Conservation (phyloP, 2,113 vertebrate species). For the Bambusicola thoracicus region DNA sequence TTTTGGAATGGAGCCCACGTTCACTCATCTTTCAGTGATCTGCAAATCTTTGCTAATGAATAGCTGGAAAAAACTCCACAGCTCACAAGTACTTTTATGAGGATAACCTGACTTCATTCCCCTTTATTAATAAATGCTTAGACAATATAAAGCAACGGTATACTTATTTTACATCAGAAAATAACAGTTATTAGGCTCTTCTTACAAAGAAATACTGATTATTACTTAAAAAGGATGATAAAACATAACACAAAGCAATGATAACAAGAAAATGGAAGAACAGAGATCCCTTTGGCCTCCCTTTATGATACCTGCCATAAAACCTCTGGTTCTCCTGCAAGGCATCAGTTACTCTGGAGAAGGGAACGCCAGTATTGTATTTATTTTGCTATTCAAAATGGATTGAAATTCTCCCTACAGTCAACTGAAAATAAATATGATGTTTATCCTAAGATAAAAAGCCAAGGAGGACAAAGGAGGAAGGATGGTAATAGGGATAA, state of each 20-base stretch:
- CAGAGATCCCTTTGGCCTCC: not conserved
- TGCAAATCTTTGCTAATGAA: slow-evolving; percentile 38
- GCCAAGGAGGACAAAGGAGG: slow-evolving; percentile 32
- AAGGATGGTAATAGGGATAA: slow-evolving; percentile 12
- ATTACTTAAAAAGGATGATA: not conserved
- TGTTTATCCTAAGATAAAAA: slow-evolving; percentile 26
- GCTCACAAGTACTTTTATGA: not conserved
- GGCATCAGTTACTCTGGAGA: slow-evolving; percentile 7
- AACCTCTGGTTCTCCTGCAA: not conserved
- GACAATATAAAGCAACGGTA: not conserved
- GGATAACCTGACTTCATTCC: not conserved
- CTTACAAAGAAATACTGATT: not conserved
- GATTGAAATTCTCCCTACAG: not conserved
- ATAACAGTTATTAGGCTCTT: not conserved
- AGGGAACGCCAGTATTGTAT: not conserved
- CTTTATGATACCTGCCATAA: not conserved
- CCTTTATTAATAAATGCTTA: not conserved
- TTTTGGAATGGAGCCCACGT: not conserved
- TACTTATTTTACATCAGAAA: not conserved
- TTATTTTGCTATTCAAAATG: slow-evolving; percentile 19
- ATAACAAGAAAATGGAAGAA: slow-evolving; percentile 17
- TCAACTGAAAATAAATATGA: slow-evolving; percentile 4
- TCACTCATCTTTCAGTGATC: not conserved
- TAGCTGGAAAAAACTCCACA: not conserved
- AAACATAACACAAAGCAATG: not conserved